Conservation (phyloP, 2,797 vertebrate species). For the Pteronotus mesoamericanus region DNA sequence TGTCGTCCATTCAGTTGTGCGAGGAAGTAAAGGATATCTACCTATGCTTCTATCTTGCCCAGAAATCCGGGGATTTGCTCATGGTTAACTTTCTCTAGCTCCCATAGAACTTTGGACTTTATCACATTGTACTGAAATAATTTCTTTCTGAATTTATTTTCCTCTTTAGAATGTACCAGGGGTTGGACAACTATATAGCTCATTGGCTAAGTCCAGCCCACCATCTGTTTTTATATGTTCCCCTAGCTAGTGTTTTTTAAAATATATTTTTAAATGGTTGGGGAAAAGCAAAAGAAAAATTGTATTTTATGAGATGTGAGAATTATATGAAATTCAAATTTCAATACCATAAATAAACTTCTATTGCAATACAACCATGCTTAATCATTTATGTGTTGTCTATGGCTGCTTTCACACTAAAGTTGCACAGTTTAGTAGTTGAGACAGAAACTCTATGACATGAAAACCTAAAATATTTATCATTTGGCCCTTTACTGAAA, state of each 20-base stretch:
- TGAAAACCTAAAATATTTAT: background rate
- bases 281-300: background rate
- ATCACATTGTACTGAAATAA: background rate
- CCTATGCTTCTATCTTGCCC: too few species aligned
- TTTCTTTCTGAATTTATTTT: background rate
- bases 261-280: background rate
- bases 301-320: background rate
- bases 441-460: background rate
- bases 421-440: background rate
- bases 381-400: too few species aligned
- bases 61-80: too few species aligned
- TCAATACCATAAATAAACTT: background rate
- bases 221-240: too few species aligned
- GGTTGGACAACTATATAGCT: too few species aligned
- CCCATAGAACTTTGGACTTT: background rate
- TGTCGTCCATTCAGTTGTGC: too few species aligned
- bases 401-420: background rate
- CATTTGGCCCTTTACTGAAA: background rate
- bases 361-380: too few species aligned
- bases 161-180: background rate
- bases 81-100: constrained; percentile 19
- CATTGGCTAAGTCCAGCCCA: background rate
- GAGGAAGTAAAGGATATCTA: too few species aligned
- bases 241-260: too few species aligned
- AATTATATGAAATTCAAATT: constrained; percentile 36